Percentiles rank a stretch among this genome's conserved stretches.
Evolutionary conservation across 1,140 invertebrate genomes (phyloP).

Genomic region (Drosophila biarmipes): DNA sequence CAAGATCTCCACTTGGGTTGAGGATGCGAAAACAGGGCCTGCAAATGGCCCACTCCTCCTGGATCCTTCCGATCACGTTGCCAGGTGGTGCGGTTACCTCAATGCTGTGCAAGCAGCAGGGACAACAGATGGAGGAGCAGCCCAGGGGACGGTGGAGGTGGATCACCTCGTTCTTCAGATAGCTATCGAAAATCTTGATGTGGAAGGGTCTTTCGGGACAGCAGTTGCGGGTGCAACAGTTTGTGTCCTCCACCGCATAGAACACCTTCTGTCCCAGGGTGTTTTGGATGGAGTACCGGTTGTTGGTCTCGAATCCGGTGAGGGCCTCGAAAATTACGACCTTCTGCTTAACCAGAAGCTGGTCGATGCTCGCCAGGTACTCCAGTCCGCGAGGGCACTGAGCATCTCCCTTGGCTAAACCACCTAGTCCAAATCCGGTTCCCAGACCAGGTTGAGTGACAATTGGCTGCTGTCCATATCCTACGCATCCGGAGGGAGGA

Average conservation of each 20-base stretch:
- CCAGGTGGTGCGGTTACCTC: constrained; percentile 90
- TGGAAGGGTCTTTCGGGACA: constrained; percentile 92
- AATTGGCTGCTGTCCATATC: constrained; percentile 1
- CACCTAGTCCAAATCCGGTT: not conserved
- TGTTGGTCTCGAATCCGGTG: constrained; percentile 93
- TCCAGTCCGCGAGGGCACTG: constrained; percentile 96
- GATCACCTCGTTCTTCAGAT: constrained; percentile 89
- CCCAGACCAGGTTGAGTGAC: not conserved
- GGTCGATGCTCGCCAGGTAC: constrained; percentile 95
- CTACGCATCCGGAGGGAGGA: not conserved
- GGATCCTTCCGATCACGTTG: constrained; percentile 90
- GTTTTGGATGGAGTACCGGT: constrained; percentile 93
- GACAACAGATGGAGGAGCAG: constrained; percentile 92
- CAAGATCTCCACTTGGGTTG: constrained; percentile 90
- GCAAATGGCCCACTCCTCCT: constrained; percentile 94
- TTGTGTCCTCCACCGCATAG: constrained; percentile 93
- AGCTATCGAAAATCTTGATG: constrained; percentile 93
- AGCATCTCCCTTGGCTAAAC: constrained; percentile 88
- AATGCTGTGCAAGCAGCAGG: constrained; percentile 94
- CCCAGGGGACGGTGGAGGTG: constrained; percentile 90
- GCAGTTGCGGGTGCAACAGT: constrained; percentile 91
- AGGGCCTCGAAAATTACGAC: constrained; percentile 94
- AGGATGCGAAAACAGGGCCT: constrained; percentile 91
- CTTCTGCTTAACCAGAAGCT: constrained; percentile 94
- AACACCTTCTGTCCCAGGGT: constrained; percentile 92